Conservation (phyloP, 1,140 invertebrate species). For the Oreohelix idahoensis region DNA sequence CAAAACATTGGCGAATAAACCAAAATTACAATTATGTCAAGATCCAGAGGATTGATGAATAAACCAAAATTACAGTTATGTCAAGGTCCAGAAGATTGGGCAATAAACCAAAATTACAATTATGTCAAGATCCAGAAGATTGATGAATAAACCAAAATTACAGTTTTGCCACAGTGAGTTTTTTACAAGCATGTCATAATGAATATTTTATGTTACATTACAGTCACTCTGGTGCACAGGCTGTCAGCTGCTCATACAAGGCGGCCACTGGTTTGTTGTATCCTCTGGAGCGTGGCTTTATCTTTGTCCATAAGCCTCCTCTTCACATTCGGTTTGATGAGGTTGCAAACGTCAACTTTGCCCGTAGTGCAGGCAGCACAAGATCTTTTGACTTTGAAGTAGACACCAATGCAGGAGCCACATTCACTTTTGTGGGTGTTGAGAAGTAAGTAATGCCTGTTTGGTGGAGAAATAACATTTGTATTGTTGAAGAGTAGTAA, state of each 20-base stretch:
- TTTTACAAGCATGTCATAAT: too few relatives aligned
- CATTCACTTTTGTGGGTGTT: slow-evolving; percentile 97
- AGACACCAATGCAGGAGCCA: slow-evolving; percentile 89
- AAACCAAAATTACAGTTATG: too few relatives aligned
- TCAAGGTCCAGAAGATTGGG: too few relatives aligned
- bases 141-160: too few relatives aligned
- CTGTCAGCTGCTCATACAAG: slow-evolving; percentile 96
- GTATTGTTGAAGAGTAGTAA: too few relatives aligned
- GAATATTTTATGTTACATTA: not conserved
- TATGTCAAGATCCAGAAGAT: too few relatives aligned
- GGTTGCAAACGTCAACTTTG: slow-evolving; percentile 96
- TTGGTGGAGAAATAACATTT: too few relatives aligned
- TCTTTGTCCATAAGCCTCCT: slow-evolving; percentile 99
- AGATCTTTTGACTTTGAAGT: slow-evolving; percentile 91
- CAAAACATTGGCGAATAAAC: too few relatives aligned
- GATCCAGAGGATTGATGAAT: too few relatives aligned
- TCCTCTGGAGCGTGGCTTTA: slow-evolving; percentile 98
- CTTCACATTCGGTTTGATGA: slow-evolving; percentile 99
- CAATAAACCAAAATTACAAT: too few relatives aligned
- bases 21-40: too few relatives aligned
- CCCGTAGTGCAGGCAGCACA: slow-evolving; percentile 93
- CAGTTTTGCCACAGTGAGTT: too few relatives aligned
- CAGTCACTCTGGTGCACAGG: slow-evolving; percentile 92
- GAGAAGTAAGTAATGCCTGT: slow-evolving; percentile 92
- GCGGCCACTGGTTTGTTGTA: slow-evolving; percentile 98